phyloP scores from a whole-genome alignment of 1,140 invertebrate genomes.

The Cydia amplana region DNA sequence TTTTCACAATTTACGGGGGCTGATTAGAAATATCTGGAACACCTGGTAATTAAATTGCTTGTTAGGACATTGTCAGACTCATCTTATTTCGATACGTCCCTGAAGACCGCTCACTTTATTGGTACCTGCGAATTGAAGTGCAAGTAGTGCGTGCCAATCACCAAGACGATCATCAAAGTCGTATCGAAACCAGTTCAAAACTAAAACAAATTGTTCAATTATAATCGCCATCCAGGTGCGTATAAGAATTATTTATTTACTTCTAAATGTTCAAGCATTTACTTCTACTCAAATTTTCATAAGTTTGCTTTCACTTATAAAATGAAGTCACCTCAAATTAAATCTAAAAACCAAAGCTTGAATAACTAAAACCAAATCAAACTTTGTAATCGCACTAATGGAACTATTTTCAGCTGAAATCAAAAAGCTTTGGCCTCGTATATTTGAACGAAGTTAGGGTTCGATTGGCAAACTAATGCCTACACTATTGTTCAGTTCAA shows the following conservation, averaged over 20 bases:
- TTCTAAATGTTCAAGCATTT: too few species aligned
- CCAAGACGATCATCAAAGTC: too few species aligned
- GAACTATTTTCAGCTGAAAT: slow-evolving; percentile 23
- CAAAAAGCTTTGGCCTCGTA: slow-evolving; percentile 1
- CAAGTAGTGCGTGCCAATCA: too few species aligned
- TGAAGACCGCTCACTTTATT: too few species aligned
- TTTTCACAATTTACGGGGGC: neutral
- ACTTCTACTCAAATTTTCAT: neutral
- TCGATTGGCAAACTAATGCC: slow-evolving; percentile 7
- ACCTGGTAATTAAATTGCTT: too few species aligned
- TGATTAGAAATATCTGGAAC: neutral
- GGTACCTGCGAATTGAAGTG: too few species aligned
- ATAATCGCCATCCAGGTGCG: too few species aligned
- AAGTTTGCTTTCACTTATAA: neutral
- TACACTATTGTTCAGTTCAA: neutral
- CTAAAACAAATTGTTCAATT: too few species aligned
- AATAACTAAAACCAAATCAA: neutral
- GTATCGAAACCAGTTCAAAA: too few species aligned
- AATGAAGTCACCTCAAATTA: neutral
- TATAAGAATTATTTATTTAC: too few species aligned
- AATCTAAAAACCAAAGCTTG: slow-evolving; percentile 1
- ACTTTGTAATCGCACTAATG: neutral
- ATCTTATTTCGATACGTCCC: too few species aligned
- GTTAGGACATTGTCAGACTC: too few species aligned
- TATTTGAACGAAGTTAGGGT: neutral